Conservation (phyloP, 2,113 vertebrate genomes). For the Lates calcarifer region DNA sequence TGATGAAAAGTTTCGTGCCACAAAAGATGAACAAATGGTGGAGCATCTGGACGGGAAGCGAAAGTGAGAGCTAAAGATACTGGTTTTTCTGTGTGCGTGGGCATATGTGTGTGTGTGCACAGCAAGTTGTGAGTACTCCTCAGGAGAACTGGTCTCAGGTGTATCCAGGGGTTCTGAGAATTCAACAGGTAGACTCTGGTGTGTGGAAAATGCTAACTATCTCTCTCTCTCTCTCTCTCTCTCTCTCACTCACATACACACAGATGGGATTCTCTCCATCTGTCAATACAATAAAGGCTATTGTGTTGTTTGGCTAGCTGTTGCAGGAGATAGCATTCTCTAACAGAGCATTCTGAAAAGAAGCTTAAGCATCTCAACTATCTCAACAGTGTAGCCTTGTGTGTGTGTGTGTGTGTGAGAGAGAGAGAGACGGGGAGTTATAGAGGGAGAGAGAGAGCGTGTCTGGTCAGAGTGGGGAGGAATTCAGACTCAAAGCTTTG, state of each 20-base stretch:
- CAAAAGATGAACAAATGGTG: slow-evolving; percentile 45
- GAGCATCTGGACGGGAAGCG: slow-evolving; percentile 48
- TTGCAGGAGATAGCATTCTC: slow-evolving; percentile 49
- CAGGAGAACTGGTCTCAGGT: background rate
- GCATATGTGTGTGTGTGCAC: background rate
- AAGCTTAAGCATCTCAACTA: slow-evolving; percentile 58
- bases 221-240: background rate
- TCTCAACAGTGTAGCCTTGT: slow-evolving; percentile 22
- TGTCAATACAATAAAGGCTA: slow-evolving; percentile 49
- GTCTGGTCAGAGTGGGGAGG: slow-evolving; percentile 4
- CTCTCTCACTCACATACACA: background rate
- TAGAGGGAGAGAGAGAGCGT: background rate
- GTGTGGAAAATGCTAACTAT: background rate
- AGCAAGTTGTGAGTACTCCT: background rate
- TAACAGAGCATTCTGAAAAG: slow-evolving; percentile 49
- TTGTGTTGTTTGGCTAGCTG: slow-evolving; percentile 60
- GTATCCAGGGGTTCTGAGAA: slow-evolving; percentile 16
- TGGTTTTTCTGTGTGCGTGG: background rate
- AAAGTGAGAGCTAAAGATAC: background rate
- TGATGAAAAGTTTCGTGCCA: slow-evolving; percentile 9
- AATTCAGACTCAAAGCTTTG: slow-evolving; percentile 62
- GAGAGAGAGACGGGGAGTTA: too few species aligned
- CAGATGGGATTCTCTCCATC: slow-evolving; percentile 39
- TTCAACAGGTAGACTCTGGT: slow-evolving; percentile 49
- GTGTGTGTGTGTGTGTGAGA: slow-evolving; percentile 2